Evolutionary conservation across 2,797 vertebrate species (phyloP), one percentile per base, ranked within the genome.

Genomic region (Bradypodion pumilum): DNA sequence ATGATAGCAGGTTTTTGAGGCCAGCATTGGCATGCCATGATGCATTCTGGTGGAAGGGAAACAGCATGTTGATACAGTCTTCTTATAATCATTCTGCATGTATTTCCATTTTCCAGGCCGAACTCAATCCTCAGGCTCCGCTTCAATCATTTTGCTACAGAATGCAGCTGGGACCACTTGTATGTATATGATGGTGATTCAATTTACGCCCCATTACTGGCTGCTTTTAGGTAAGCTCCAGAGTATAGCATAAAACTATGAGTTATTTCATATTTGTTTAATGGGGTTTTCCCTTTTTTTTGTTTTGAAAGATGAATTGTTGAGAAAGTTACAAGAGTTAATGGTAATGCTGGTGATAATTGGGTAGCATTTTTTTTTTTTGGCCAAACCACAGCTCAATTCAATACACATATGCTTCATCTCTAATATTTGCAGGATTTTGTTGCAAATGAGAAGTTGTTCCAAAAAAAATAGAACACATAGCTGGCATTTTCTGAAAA

Each of bases 141-240:
- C 15, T 99, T 99, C 93, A 98, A 96, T 95, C 98, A 99, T 95
- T 99, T 98, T 94, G 98, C 98, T 76, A 99, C 98, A 0, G 98
- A 99, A 80, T 99, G 98, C 96, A 99, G 98, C 89, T 99, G 98
- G 98, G 98, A 99, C 93, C 98, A 99, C 90, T 97, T 99, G 1
- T 99, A 99, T 0, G 97, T 99, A 42, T 99, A 99, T 40, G 98
- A 99, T 0, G 98, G 98, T 70, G 98, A 99, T 93, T 99, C 98
- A 35, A 96, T 99, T 88, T 99, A 99, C 6, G 97, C 98, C 69
- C 98, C 98, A 0, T 95, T 99, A 1, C 94, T 99, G 76, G 98
- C 98, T 42, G 98, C 97, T 29, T 99, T 99, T 95, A 99, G 98
- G 98, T 98, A 93, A 96, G 95, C 83, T 89, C 59, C 37, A 21